Evolutionary conservation across 2,797 vertebrate genomes (phyloP).

Genomic region (Choloepus didactylus): DNA sequence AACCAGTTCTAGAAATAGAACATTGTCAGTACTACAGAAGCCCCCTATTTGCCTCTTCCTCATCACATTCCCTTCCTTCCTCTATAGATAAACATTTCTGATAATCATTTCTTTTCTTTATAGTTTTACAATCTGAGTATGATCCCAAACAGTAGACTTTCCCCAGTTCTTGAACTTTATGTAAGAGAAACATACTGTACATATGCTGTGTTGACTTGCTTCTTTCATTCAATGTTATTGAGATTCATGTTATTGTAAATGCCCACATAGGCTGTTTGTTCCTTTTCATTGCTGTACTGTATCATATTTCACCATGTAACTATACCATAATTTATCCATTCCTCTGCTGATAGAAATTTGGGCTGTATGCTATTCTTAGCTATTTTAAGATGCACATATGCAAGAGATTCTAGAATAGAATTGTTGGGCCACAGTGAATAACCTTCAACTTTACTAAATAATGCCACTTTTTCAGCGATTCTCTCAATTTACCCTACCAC

Average conservation of each 20-base stretch:
- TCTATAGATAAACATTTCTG: not conserved
- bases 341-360: not conserved
- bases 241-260: not conserved
- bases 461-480: not conserved
- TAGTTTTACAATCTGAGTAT: not conserved
- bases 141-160: not conserved
- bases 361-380: not conserved
- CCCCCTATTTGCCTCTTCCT: not conserved
- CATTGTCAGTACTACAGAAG: too few relatives aligned
- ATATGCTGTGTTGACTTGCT: not conserved
- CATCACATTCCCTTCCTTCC: not conserved
- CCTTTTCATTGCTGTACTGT: not conserved
- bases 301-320: not conserved
- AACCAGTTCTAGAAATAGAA: not conserved
- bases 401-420: not conserved
- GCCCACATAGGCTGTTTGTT: not conserved
- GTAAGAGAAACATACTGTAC: not conserved
- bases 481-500: not conserved
- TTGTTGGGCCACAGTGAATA: not conserved
- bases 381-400: not conserved
- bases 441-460: not conserved
- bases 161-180: not conserved
- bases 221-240: not conserved
- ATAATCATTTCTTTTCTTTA: not conserved
- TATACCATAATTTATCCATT: not conserved